phyloP scores from a whole-genome alignment of 2,113 vertebrate genomes.

The Ciconia maguari region DNA sequence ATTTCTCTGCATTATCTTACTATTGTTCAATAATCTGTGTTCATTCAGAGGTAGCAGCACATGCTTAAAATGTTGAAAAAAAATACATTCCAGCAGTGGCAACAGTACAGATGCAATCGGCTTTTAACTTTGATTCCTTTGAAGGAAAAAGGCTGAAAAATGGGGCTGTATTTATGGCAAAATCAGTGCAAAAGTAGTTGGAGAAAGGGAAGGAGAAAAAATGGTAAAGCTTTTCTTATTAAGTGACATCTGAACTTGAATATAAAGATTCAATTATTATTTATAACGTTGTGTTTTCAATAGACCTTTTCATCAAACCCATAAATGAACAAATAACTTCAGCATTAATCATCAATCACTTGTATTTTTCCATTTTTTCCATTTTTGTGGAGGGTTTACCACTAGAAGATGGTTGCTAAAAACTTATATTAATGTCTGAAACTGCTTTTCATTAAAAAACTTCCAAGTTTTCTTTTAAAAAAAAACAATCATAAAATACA shows the following conservation, averaged over 20 bases:
- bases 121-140: not conserved
- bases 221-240: not conserved
- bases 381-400: not conserved
- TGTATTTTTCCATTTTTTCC: not conserved
- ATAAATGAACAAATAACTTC: not conserved
- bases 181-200: not conserved
- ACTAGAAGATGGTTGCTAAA: not conserved
- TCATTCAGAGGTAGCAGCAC: not conserved
- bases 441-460: not conserved
- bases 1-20: not conserved
- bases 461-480: not conserved
- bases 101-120: not conserved
- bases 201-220: not conserved
- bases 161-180: not conserved
- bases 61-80: not conserved
- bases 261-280: not conserved
- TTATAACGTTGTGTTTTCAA: not conserved
- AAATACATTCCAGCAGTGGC: not conserved
- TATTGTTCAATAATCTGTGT: not conserved
- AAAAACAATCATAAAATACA: not conserved
- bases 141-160: not conserved
- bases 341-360: not conserved
- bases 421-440: not conserved
- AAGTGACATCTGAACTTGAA: not conserved
- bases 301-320: not conserved